Conservation (phyloP, 2,888 invertebrate genomes). For the Eilema griseolum region DNA sequence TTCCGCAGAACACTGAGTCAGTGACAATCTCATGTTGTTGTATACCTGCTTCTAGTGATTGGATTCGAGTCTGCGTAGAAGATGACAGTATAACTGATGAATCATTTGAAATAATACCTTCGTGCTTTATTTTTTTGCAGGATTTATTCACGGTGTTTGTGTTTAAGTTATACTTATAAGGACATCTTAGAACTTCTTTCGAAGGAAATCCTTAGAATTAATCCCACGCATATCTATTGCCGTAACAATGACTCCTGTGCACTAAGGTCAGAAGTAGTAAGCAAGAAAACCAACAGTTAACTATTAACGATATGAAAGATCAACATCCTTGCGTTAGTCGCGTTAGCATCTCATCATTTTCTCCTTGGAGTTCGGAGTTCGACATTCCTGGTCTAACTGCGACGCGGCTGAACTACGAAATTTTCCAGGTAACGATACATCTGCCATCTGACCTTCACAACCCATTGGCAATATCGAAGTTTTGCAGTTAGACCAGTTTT, state of each 20-base stretch:
- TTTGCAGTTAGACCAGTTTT: too few relatives aligned
- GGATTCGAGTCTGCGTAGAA: conserved; percentile 1
- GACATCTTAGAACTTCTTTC: not conserved
- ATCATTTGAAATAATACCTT: not conserved
- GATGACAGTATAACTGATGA: not conserved
- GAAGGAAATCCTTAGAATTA: too few relatives aligned
- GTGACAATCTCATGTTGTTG: conserved; percentile 24
- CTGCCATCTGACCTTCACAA: too few relatives aligned
- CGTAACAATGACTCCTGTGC: not conserved
- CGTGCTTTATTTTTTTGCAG: not conserved
- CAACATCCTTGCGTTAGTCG: too few relatives aligned
- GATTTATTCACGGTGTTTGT: not conserved
- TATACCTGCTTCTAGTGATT: not conserved
- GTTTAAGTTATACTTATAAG: not conserved
- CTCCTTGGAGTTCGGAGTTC: too few relatives aligned
- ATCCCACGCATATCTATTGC: not conserved
- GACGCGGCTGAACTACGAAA: too few relatives aligned
- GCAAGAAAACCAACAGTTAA: too few relatives aligned
- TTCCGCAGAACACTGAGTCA: conserved; percentile 44
- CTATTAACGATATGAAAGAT: too few relatives aligned
- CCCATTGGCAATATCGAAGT: too few relatives aligned
- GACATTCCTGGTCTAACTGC: too few relatives aligned
- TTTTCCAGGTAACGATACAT: too few relatives aligned
- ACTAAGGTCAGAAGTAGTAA: not conserved
- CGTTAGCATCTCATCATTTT: too few relatives aligned